Base-by-base conservation (phyloP, 2,113 vertebrate genomes). In the Damaliscus lunatus region DNA sequence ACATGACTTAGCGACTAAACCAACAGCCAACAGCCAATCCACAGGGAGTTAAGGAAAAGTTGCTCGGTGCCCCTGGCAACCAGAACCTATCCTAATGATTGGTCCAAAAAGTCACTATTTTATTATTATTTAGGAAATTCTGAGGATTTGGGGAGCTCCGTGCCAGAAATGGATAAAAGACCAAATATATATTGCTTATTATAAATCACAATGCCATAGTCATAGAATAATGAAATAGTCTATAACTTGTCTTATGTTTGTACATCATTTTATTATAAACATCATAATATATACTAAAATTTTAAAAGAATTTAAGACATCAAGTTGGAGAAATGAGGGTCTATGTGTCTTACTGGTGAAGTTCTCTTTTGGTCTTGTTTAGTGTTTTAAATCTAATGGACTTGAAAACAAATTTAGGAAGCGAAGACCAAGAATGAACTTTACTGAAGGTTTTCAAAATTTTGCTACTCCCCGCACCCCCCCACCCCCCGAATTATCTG, bases 291-390 rank as follows among this genome's bases (percentile, higher is more conserved):
- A 77, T 52, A 91, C 6, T 74, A 23, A 77, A 36, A 55, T 59
- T 27, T 62, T 60, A 36, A 85, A 86, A 80, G 55, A 27, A 48
- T 43, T 64, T 53, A 59, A 55, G 36, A 87, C 14, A 60, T 36
- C 15, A 84, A 21, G 29, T 62, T 53, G 74, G n/a, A 95, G 82
- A 87, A 55, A 87, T 86, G 23, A 91, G 50, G 46, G 86, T 48
- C 31, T 91, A 46, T 25, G 12, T 60, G 31, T 81, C 14, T 80
- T 40, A 85, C 50, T 46, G 36, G 50, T 62, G 55, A 97, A 97
- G 95, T 98, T 98, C 97, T 98, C 95, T 98, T 98, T 98, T 97
- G 92, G 96, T 97, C 97, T 98, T 96, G 89, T 97, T 97, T 84
- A 97, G 97, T 97, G 95, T 96, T 96, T 96, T 97, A 94, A 98